These are phyloP conservation scores for Orchesella flavescens DNA, from an alignment of 2,888 invertebrate genomes.

Conservation along the genomic window DNA sequence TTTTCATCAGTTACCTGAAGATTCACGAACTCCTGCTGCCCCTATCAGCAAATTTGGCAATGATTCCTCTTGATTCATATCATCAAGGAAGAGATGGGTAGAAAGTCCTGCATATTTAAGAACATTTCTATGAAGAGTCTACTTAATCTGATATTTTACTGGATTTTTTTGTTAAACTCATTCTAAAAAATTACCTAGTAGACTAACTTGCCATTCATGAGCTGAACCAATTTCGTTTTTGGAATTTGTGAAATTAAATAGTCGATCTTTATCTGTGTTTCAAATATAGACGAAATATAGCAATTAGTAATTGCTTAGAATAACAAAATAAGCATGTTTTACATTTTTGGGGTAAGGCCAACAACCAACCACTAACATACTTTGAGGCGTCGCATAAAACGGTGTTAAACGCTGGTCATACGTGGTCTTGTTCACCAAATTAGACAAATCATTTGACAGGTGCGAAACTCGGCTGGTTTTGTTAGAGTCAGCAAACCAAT, in stretches of 20 bases:
- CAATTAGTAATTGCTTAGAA: no score
- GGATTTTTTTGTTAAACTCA: no score
- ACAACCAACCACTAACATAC: neutral
- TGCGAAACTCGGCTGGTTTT: neutral
- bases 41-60: slow-evolving; percentile 47
- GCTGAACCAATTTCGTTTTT: neutral
- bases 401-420: slow-evolving; percentile 50
- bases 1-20: no score
- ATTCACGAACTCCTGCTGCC: slow-evolving; percentile 58
- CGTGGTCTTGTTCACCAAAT: neutral
- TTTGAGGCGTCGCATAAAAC: slow-evolving; percentile 22
- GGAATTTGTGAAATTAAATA: neutral
- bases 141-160: no score
- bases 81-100: slow-evolving; percentile 22
- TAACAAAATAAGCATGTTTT: no score
- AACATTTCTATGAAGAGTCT: no score
- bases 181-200: slow-evolving; percentile 6
- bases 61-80: neutral
- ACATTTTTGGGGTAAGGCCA: no score
- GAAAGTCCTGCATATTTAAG: slow-evolving; percentile 53
- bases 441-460: neutral
- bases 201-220: slow-evolving; percentile 45
- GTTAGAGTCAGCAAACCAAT: slow-evolving; percentile 34
- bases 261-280: neutral
- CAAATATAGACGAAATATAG: no score